Evolutionary conservation across 64 coral and sea anemone species (phyloP), one percentile per base, ranked within the genome.

Genomic region (Pachyseris speciosa): DNA sequence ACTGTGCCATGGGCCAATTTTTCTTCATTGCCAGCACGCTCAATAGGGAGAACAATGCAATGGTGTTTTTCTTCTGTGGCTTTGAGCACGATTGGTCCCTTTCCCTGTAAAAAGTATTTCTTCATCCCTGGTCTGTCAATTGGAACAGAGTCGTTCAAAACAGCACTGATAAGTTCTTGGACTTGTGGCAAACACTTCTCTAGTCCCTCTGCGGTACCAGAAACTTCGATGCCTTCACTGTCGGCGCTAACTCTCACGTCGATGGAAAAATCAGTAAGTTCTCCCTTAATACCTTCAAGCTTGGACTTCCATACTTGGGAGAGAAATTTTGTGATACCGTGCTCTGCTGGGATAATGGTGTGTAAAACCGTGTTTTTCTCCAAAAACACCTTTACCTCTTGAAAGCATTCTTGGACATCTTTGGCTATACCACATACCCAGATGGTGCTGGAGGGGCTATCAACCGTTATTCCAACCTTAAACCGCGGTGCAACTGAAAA

Each of bases 341-440:
- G 15, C 33, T 45, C 37, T 6, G 86, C n/a, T 20, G 9, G 16
- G 9, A 91, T 27, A 1, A 31, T 39, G 36, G 78, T 9, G 11
- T 72, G 47, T 32, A 86, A 42, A 73, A 95, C 87, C 37, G 93
- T 91, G 65, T 95, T 95, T 27, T 38, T 25, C 0, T 72, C 88
- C 34, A 95, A 47, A 76, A 95, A 95, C 8, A 13, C 34, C 7
- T 53, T 24, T 0, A 95, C 50, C 20, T 39, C 27, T 48, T 72
- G 37, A 20, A n/a, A 80, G 25, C 34, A 41, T n/a, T 69, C 40
- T 12, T 75, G 17, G 9, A 88, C 75, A 22, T 87, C 48, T 19
- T 88, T 31, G 31, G 42, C 48, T 11, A 75, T 52, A 10, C 90
- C 90, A 41, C 66, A 59, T 24, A 84, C 55, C 89, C 89, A 84